Evolutionary conservation across 2,888 invertebrate genomes (phyloP).

Genomic region (Lingula anatina): DNA sequence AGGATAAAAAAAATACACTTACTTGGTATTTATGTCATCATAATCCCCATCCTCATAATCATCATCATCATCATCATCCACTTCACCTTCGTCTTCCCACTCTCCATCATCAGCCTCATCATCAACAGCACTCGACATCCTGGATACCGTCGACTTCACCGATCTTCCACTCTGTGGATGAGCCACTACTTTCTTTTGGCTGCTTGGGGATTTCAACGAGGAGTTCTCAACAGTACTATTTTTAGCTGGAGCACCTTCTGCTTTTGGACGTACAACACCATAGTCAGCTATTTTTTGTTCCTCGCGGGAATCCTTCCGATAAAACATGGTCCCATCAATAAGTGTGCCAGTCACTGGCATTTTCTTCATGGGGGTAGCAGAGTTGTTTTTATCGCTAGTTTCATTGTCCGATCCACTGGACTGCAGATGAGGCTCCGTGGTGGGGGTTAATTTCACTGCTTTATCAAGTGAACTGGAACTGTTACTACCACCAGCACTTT

Average conservation of each 20-base stretch:
- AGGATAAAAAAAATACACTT: too few species aligned
- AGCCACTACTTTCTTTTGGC: too few species aligned
- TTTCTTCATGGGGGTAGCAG: conserved; percentile 9
- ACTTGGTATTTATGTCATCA: too few species aligned
- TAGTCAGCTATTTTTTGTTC: conserved; percentile 24
- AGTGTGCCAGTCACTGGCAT: conserved; percentile 15
- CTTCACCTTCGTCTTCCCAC: conserved; percentile 18
- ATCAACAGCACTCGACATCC: conserved; percentile 10
- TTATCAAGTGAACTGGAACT: background rate
- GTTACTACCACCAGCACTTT: background rate
- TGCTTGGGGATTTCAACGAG: too few species aligned
- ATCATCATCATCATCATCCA: conserved; percentile 20
- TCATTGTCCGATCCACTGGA: conserved; percentile 5
- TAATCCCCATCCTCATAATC: too few species aligned
- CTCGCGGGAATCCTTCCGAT: conserved; percentile 26
- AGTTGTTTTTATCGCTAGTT: conserved; percentile 6
- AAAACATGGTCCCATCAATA: conserved; percentile 22
- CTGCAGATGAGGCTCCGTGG: background rate
- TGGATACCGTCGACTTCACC: background rate
- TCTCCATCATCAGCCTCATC: conserved; percentile 12
- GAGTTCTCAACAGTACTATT: conserved; percentile 10
- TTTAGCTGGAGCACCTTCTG: conserved; percentile 28
- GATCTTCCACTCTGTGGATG: too few species aligned
- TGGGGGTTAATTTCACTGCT: background rate
- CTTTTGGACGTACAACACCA: conserved; percentile 24